Evolutionary conservation across 92 coral and sea anemone genomes (phyloP).

Genomic region (Phenganax stokvisi): DNA sequence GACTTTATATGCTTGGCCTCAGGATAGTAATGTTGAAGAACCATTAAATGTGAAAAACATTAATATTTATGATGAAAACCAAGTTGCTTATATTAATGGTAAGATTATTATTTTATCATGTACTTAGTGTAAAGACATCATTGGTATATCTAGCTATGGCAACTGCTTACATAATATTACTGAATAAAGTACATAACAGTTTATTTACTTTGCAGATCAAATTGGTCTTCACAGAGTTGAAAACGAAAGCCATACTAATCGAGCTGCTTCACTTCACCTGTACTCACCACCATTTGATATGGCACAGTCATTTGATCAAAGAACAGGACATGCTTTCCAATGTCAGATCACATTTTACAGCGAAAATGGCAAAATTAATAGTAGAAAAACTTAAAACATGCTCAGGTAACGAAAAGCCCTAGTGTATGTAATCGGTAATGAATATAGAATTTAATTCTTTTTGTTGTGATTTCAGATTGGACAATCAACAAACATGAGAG

Average conservation of each 20-base stretch:
- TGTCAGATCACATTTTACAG: slow-evolving; percentile 88
- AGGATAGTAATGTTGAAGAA: slow-evolving; percentile 64
- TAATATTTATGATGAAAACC: slow-evolving; percentile 48
- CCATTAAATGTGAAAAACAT: slow-evolving; percentile 47
- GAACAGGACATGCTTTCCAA: slow-evolving; percentile 74
- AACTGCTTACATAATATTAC: not conserved
- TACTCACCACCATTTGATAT: slow-evolving; percentile 91
- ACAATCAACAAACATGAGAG: slow-evolving; percentile 28
- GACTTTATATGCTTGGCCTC: slow-evolving; percentile 83
- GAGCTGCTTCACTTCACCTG: slow-evolving; percentile 82
- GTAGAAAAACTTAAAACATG: not conserved
- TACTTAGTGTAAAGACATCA: not conserved
- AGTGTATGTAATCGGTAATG: not conserved
- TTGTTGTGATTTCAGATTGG: slow-evolving; percentile 32
- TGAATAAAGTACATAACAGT: not conserved
- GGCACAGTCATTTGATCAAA: slow-evolving; percentile 88
- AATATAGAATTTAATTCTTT: not conserved
- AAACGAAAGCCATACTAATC: slow-evolving; percentile 75
- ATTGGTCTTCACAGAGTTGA: slow-evolving; percentile 92
- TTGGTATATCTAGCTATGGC: not conserved
- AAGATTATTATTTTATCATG: not conserved
- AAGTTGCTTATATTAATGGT: slow-evolving; percentile 94
- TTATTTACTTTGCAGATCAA: slow-evolving; percentile 47
- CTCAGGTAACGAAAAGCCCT: not conserved
- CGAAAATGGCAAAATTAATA: slow-evolving; percentile 56